Percentiles rank a stretch among this genome's conserved stretches.
Conservation (phyloP, 2,888 invertebrate genomes). For the Timema podura region DNA sequence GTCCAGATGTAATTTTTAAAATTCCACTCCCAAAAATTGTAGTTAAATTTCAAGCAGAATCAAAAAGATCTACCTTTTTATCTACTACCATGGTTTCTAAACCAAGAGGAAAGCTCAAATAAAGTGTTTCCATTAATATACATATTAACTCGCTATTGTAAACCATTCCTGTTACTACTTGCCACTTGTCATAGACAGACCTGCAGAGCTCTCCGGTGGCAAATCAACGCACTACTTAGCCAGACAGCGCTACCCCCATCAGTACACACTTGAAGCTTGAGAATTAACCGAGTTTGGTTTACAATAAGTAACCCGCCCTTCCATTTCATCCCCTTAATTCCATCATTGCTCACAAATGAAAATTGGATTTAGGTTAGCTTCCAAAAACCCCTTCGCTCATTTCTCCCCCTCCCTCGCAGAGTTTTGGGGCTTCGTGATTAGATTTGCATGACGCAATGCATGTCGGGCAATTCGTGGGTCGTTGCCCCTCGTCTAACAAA, state of each 20-base stretch:
- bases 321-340: constrained; percentile 42
- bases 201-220: not conserved
- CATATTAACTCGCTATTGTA: too few species aligned
- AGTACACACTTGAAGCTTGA: constrained; percentile 14
- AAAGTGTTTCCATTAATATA: too few species aligned
- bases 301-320: constrained; percentile 52
- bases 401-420: too few species aligned
- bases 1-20: too few species aligned
- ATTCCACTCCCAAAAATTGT: too few species aligned
- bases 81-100: too few species aligned
- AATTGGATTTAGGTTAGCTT: constrained; percentile 46
- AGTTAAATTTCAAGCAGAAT: too few species aligned
- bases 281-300: constrained; percentile 52
- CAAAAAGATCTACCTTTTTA: too few species aligned
- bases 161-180: too few species aligned
- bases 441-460: constrained; percentile 33
- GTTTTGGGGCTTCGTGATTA: constrained; percentile 26
- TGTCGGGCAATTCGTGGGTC: constrained; percentile 27
- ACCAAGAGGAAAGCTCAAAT: too few species aligned
- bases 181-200: too few species aligned
- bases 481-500: not conserved
- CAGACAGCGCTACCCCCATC: constrained; percentile 13
- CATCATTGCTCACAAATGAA: constrained; percentile 40
- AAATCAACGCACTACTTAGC: not conserved
- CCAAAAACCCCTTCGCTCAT: not conserved